phyloP scores from a whole-genome alignment of 2,888 invertebrate genomes.

The Sminthurides aquaticus region DNA sequence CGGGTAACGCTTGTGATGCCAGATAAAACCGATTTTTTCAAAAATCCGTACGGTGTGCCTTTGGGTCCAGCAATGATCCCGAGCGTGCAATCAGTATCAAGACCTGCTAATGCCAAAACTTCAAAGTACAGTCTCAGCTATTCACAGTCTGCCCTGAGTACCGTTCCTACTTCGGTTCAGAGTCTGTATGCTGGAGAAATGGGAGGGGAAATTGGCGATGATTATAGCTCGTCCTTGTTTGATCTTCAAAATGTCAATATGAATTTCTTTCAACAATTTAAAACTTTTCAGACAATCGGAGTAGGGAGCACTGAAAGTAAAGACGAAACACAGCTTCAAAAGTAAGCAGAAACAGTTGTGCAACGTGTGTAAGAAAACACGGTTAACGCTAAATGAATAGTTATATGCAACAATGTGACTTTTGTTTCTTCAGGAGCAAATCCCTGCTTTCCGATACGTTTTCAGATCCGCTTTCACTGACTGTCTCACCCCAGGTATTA shows the following conservation, averaged over 20 bases:
- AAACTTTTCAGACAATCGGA: neutral
- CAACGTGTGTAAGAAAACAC: no score
- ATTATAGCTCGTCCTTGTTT: conserved; percentile 4
- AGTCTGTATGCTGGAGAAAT: conserved; percentile 11
- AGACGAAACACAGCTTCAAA: neutral
- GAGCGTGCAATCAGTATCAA: neutral
- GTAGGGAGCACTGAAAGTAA: neutral
- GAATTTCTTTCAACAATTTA: conserved; percentile 14
- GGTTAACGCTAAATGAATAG: neutral
- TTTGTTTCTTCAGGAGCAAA: conserved; percentile 24
- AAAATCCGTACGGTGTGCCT: neutral
- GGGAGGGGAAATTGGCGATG: neutral
- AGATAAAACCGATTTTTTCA: neutral
- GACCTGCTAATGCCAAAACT: neutral
- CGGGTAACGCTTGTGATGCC: no score
- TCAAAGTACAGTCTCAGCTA: neutral
- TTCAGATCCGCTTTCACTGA: conserved; percentile 28
- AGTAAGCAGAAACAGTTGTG: no score
- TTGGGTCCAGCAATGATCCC: neutral
- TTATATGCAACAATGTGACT: neutral
- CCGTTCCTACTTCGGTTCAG: neutral
- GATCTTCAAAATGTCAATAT: neutral
- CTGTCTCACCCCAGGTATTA: conserved; percentile 1
- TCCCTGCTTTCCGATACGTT: conserved; percentile 32
- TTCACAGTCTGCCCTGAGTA: no score